These are phyloP conservation scores for Etheostoma nigrum DNA, from an alignment of 2,797 vertebrate species.

Conservation along the genomic window DNA sequence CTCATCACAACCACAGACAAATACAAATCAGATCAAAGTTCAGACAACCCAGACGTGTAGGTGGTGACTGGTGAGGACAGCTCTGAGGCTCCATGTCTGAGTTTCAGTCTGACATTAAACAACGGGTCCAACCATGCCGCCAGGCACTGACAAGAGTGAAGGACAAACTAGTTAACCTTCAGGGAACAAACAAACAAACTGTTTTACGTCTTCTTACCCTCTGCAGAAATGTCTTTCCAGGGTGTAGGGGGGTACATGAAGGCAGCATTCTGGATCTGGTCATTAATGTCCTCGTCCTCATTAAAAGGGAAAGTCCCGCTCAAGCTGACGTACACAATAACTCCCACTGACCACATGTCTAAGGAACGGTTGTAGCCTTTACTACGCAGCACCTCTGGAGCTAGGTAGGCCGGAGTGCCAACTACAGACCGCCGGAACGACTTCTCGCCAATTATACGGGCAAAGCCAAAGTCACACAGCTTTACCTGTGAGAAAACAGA, in stretches of 20 bases:
- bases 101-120: slow-evolving; percentile 41
- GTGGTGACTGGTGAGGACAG: slow-evolving; percentile 50
- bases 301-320: slow-evolving; percentile 98
- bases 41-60: slow-evolving; percentile 70
- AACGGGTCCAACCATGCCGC: not conserved
- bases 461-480: slow-evolving; percentile 97
- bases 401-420: slow-evolving; percentile 95
- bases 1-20: slow-evolving; percentile 58
- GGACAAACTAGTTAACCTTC: not conserved
- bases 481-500: slow-evolving; percentile 88
- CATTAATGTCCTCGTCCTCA: slow-evolving; percentile 98
- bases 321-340: slow-evolving; percentile 97
- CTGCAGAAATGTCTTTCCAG: slow-evolving; percentile 96
- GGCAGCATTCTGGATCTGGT: slow-evolving; percentile 98
- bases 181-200: not conserved
- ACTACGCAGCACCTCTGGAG: slow-evolving; percentile 95
- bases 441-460: slow-evolving; percentile 98
- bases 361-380: slow-evolving; percentile 98
- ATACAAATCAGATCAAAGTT: slow-evolving; percentile 34
- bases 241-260: slow-evolving; percentile 98
- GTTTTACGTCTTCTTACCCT: slow-evolving; percentile 85
- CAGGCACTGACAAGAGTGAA: not conserved
- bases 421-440: slow-evolving; percentile 98
- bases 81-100: slow-evolving; percentile 33
- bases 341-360: slow-evolving; percentile 99